These are phyloP conservation scores for Escarpia spicata DNA, from an alignment of 2,888 invertebrate species.

Conservation along the genomic window DNA sequence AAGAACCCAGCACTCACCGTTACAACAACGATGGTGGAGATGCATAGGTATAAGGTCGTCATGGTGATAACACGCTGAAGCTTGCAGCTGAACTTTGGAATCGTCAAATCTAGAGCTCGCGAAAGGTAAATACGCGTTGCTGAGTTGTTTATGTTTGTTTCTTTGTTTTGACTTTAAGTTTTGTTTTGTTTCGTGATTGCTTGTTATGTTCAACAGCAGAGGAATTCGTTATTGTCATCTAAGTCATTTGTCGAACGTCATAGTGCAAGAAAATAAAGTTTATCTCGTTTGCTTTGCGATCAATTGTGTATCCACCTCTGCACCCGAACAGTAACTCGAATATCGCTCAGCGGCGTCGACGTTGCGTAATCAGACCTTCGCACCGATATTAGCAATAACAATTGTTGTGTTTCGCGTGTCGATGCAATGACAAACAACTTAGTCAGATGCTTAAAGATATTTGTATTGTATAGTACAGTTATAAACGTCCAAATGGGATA, in stretches of 20 bases:
- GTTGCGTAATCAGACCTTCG: not conserved
- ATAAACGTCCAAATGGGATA: too few species aligned
- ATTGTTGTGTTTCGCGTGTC: too few species aligned
- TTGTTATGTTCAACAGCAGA: not conserved
- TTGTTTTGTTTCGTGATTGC: not conserved
- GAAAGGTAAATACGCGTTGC: not conserved
- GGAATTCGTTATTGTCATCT: not conserved
- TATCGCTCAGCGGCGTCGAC: not conserved
- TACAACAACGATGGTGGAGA: not conserved
- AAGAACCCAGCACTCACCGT: not conserved
- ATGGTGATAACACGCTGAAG: not conserved
- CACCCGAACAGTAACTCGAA: not conserved
- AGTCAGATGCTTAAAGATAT: too few species aligned
- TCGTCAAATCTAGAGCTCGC: not conserved
- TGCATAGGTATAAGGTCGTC: not conserved
- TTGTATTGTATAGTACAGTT: too few species aligned
- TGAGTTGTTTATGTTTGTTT: not conserved
- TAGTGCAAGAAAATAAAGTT: not conserved
- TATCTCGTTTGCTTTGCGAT: not conserved
- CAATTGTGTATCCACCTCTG: not conserved
- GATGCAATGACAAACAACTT: too few species aligned
- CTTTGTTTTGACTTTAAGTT: not conserved
- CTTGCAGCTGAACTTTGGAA: not conserved
- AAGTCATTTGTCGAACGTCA: not conserved
- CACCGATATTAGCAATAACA: too few species aligned